These are phyloP conservation scores for Lithophane ornitopus DNA, from an alignment of 2,888 invertebrate genomes.

Conservation along the genomic window DNA sequence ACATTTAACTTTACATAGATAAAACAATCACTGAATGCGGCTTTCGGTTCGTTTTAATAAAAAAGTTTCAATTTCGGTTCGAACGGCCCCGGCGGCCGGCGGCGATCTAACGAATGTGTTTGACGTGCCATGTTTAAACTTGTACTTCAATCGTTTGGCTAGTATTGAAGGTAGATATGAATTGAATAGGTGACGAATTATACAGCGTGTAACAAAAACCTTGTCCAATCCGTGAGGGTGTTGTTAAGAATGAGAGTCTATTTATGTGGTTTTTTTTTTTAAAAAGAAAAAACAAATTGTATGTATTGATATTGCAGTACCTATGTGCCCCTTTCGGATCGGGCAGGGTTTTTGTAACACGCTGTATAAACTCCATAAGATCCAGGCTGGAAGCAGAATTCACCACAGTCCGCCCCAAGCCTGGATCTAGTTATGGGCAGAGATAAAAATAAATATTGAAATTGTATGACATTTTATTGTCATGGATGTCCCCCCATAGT, in stretches of 20 bases:
- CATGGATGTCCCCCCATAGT: not conserved
- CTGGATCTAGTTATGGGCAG: not conserved
- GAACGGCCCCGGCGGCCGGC: not conserved
- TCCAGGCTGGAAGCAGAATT: not conserved
- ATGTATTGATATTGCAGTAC: no score
- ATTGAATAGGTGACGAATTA: not conserved
- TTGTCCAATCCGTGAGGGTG: no score
- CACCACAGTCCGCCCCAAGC: not conserved
- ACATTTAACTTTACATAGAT: conserved; percentile 33
- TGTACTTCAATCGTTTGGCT: not conserved
- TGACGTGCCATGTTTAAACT: conserved; percentile 25
- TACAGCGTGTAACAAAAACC: no score
- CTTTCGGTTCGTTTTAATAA: conserved; percentile 38
- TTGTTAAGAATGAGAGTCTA: no score
- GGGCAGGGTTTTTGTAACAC: no score
- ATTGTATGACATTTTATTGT: not conserved
- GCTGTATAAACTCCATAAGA: not conserved
- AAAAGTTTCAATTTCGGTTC: conserved; percentile 31
- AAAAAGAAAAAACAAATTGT: no score
- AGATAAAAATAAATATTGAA: not conserved
- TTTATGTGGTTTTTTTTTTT: no score
- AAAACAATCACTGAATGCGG: conserved; percentile 39
- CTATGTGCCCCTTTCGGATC: no score
- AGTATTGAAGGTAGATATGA: not conserved
- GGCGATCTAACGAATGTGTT: conserved; percentile 26